Percentiles rank a stretch among this genome's conserved stretches.
These are phyloP conservation scores for Strigamia crassipes DNA, from an alignment of 2,888 invertebrate species.

Conservation along the genomic window DNA sequence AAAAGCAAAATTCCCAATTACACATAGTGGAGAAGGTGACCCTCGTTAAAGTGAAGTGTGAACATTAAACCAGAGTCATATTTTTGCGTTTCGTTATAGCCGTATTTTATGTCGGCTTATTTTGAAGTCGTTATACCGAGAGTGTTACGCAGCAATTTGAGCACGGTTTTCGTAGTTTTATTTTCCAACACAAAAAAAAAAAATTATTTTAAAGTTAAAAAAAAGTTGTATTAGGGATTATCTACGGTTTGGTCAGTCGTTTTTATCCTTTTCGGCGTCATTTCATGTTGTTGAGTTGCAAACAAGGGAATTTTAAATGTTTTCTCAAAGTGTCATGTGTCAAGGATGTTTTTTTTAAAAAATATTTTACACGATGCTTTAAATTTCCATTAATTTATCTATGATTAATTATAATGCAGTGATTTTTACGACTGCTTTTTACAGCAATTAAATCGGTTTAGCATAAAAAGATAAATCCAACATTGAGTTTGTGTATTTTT, in stretches of 20 bases:
- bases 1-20: constrained; percentile 12
- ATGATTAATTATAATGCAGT: no score
- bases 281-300: not conserved
- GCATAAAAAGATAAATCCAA: not conserved
- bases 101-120: constrained; percentile 13
- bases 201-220: not conserved
- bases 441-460: not conserved
- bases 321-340: not conserved
- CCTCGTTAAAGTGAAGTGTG: constrained; percentile 27
- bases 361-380: no score
- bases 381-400: not conserved
- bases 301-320: not conserved
- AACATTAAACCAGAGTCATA: constrained; percentile 10
- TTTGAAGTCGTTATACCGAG: not conserved
- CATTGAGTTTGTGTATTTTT: not conserved
- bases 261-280: not conserved
- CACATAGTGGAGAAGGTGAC: not conserved
- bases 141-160: constrained; percentile 29
- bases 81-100: constrained; percentile 24
- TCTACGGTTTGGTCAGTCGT: not conserved
- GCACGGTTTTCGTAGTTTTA: not conserved
- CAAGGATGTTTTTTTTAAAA: no score
- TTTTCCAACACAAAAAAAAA: not conserved
- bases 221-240: not conserved
- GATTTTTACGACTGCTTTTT: no score